phyloP scores from a whole-genome alignment of 2,888 invertebrate species.

The Dolichopus griseipennis region DNA sequence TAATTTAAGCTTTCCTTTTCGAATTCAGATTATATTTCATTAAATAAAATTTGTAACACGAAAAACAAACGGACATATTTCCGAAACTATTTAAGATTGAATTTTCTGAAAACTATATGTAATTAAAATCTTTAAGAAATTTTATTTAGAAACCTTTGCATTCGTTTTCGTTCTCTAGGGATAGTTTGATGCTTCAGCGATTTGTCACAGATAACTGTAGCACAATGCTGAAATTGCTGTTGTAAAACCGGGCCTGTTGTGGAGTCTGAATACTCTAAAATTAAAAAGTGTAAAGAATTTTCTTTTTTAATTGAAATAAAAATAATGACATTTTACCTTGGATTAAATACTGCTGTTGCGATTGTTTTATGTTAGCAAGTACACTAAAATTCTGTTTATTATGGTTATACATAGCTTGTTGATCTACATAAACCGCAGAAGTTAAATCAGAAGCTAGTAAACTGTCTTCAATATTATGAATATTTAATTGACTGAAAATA shows the following conservation, averaged over 20 bases:
- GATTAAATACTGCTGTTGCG: conserved; percentile 43
- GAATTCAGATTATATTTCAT: no score
- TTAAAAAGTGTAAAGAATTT: background rate
- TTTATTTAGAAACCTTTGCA: conserved; percentile 99
- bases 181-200: conserved; percentile 84
- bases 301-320: background rate
- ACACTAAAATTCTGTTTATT: conserved; percentile 28
- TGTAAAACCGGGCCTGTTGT: conserved; percentile 31
- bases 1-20: no score
- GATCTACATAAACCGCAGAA: conserved; percentile 68
- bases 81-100: no score
- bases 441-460: conserved; percentile 61
- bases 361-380: conserved; percentile 37
- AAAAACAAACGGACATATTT: no score
- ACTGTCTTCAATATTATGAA: conserved; percentile 45
- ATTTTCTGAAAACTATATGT: no score
- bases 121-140: no score
- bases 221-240: conserved; percentile 14
- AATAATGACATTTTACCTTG: conserved; percentile 31
- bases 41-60: no score
- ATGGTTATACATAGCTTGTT: conserved; percentile 37
- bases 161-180: conserved; percentile 92
- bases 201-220: conserved; percentile 55
- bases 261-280: conserved; percentile 23
- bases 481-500: conserved; percentile 35